Percentiles rank a stretch among this genome's conserved stretches.
Conservation (phyloP, 2,888 invertebrate species). For the Cantharis flavilabris region DNA sequence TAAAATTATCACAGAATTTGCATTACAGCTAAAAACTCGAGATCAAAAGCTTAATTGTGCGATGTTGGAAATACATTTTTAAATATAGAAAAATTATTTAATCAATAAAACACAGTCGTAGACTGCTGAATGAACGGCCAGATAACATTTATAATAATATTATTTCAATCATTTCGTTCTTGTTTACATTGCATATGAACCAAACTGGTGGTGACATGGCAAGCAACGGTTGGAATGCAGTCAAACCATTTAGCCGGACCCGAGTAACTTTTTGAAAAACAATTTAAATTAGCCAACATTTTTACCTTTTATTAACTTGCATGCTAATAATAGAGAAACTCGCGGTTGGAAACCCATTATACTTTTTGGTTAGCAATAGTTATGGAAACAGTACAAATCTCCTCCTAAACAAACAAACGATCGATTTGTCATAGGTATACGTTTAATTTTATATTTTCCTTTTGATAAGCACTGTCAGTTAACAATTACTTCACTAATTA, state of each 20-base stretch:
- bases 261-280: neutral
- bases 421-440: neutral
- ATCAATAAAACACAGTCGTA: slow-evolving; percentile 14
- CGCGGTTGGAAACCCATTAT: too few relatives aligned
- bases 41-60: neutral
- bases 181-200: slow-evolving; percentile 25
- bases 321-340: neutral
- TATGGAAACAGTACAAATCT: neutral
- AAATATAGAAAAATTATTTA: slow-evolving; percentile 3
- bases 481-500: neutral
- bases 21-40: neutral
- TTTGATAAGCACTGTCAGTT: neutral
- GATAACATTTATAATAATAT: slow-evolving; percentile 5
- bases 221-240: slow-evolving; percentile 30
- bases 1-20: neutral
- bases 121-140: slow-evolving; percentile 4
- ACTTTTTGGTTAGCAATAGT: neutral
- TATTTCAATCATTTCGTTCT: slow-evolving; percentile 2
- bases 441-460: neutral
- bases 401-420: too few relatives aligned
- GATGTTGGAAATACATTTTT: neutral
- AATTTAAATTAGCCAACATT: neutral
- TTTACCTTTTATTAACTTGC: neutral
- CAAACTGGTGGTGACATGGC: slow-evolving; percentile 26
- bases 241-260: slow-evolving; percentile 19